Evolutionary conservation across 1,140 invertebrate species (phyloP), one percentile per base, ranked within the genome.

Genomic region (Drosophila funebris): DNA sequence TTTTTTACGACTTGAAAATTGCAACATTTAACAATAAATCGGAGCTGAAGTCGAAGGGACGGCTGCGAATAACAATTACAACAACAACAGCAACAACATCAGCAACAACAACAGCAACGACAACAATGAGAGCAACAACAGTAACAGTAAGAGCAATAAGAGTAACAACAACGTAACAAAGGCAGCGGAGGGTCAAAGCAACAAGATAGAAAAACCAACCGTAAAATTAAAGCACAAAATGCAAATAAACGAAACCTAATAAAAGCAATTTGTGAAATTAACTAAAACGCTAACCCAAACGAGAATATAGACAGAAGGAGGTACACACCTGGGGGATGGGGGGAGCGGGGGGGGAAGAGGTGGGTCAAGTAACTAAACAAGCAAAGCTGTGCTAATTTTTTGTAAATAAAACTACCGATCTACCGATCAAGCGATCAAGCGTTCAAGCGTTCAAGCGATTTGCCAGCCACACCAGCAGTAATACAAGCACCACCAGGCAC

Each of bases 171-270:
- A 71, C 66, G 80, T 69, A 81, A 81, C 69, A 76, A 63, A 48
- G 76, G 80, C 75, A 88, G 60, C 62, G 56, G 60, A 78, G 74
- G 78, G 83, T 79, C 68, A 83, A 71, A 61, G 31, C 60, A 62
- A 64, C 37, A 73, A 46, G 50, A 62, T 68, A 43, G 54, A 54
- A 70, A 60, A 64, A 54, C 67, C 46, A 76, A 72, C 48, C 76
- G 68, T 85, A 90, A 90, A 85, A 90, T 90, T 90, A 90, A 85
- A 90, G 87, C 76, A 22, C 87, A 90, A 90, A 90, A 90, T 90
- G 81, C 85, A 90, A 90, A 90, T 90, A 90, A 90, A 90, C 87
- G 75, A 79, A 90, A 90, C 72, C 85, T 90, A 90, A 90, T 90
- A 90, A 90, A 90, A 90, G 81, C 85, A 90, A 90, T 90, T 90